phyloP scores from a whole-genome alignment of 2,113 vertebrate species.

The Notothenia rossii region DNA sequence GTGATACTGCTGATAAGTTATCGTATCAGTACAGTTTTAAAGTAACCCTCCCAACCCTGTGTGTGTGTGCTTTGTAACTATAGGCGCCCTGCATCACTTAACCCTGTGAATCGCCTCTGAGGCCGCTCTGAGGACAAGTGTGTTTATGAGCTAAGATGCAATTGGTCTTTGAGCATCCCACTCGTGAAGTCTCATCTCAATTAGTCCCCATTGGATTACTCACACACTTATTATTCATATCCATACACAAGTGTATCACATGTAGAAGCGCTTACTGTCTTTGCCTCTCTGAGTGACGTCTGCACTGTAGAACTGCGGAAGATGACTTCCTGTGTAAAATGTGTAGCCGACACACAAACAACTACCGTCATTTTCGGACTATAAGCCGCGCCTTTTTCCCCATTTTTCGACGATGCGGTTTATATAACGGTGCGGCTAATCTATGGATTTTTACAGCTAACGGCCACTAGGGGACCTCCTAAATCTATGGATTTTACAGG shows the following conservation, averaged over 20 bases:
- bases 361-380: background rate
- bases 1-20: too few relatives aligned
- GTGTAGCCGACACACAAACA: conserved; percentile 33
- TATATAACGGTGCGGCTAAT: too few relatives aligned
- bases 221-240: background rate
- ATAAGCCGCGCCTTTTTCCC: too few relatives aligned
- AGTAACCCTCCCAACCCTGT: background rate
- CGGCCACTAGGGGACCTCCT: too few relatives aligned
- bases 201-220: background rate
- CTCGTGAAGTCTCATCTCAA: background rate
- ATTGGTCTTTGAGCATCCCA: background rate
- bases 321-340: conserved; percentile 46
- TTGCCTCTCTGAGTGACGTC: background rate
- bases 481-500: too few relatives aligned
- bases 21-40: too few relatives aligned
- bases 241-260: background rate
- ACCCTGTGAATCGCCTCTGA: conserved; percentile 4
- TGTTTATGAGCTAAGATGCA: background rate
- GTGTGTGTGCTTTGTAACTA: conserved; percentile 46
- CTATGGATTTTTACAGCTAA: too few relatives aligned
- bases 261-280: background rate
- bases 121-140: background rate
- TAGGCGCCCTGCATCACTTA: conserved; percentile 24
- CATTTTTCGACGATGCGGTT: too few relatives aligned
- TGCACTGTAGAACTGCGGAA: conserved; percentile 1